Conservation (phyloP, 2,797 vertebrate genomes). For the Alfaro cultratus region DNA sequence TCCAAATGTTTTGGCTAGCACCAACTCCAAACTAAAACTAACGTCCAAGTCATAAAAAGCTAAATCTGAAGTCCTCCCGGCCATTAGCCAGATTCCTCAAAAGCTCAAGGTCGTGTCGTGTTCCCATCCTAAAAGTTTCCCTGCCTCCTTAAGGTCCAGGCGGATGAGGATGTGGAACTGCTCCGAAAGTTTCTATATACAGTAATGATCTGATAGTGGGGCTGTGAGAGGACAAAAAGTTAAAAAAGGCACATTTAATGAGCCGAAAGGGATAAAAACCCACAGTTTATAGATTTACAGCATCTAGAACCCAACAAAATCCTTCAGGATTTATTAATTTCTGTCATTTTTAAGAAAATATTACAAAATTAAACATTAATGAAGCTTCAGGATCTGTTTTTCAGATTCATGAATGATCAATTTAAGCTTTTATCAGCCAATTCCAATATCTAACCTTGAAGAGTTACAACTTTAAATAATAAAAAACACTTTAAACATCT, state of each 20-base stretch:
- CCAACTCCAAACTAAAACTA: neutral
- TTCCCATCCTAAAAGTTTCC: conserved; percentile 58
- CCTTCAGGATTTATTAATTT: neutral
- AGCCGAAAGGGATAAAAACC: neutral
- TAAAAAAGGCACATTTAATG: neutral
- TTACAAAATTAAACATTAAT: neutral
- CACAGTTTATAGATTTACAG: neutral
- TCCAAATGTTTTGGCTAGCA: neutral
- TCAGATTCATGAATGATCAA: neutral
- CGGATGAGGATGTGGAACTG: conserved; percentile 47
- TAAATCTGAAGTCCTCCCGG: conserved; percentile 35
- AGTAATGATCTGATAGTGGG: conserved; percentile 4
- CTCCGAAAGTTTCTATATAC: conserved; percentile 27
- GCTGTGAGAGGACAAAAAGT: neutral
- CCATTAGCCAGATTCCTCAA: conserved; percentile 61
- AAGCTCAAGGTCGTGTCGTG: conserved; percentile 73
- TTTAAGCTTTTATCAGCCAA: neutral
- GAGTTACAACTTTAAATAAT: neutral
- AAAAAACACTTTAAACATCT: neutral
- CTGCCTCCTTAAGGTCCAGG: conserved; percentile 61
- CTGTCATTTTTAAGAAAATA: neutral
- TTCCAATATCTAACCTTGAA: neutral
- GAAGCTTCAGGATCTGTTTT: neutral
- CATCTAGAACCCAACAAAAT: neutral
- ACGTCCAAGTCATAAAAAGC: conserved; percentile 50